Percentiles rank a stretch among this genome's conserved stretches.
Evolutionary conservation across 2,888 invertebrate species (phyloP).

Genomic region (Tridacna crocea): DNA sequence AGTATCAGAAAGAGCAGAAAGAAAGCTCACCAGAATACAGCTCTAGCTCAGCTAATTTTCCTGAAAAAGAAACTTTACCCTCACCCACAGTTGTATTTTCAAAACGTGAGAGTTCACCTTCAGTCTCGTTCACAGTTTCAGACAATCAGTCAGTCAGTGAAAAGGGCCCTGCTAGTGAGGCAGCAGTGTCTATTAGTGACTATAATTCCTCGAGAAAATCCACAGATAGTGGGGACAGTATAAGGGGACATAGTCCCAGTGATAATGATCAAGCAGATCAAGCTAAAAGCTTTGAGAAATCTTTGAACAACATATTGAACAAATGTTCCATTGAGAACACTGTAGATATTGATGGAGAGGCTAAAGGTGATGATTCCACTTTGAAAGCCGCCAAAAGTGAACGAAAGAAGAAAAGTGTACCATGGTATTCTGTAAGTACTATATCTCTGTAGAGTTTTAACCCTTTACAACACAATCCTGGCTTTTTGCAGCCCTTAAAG

Average conservation of each 20-base stretch:
- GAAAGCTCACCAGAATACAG: constrained; percentile 36
- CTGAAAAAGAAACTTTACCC: constrained; percentile 22
- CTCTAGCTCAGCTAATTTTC: constrained; percentile 16
- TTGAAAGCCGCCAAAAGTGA: constrained; percentile 52
- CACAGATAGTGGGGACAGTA: constrained; percentile 53
- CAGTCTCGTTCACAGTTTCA: constrained; percentile 19
- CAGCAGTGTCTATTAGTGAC: not conserved
- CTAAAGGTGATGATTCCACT: constrained; percentile 53
- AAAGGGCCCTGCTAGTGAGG: constrained; percentile 29
- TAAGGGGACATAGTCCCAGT: constrained; percentile 35
- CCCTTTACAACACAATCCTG: not conserved
- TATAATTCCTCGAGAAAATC: constrained; percentile 33
- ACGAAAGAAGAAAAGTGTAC: constrained; percentile 79
- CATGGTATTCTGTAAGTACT: constrained; percentile 81
- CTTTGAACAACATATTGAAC: constrained; percentile 77
- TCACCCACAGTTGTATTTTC: not conserved
- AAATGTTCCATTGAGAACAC: constrained; percentile 76
- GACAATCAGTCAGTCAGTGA: constrained; percentile 8
- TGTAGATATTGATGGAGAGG: constrained; percentile 68
- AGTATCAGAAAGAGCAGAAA: constrained; percentile 15
- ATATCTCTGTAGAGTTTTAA: no score
- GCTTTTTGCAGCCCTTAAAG: not conserved
- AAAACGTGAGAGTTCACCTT: constrained; percentile 43
- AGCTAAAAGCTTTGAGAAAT: constrained; percentile 72
- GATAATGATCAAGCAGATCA: constrained; percentile 44